Percentiles rank a stretch among this genome's conserved stretches.
phyloP scores from a whole-genome alignment of 2,888 invertebrate genomes.

The Julus scandinavius region DNA sequence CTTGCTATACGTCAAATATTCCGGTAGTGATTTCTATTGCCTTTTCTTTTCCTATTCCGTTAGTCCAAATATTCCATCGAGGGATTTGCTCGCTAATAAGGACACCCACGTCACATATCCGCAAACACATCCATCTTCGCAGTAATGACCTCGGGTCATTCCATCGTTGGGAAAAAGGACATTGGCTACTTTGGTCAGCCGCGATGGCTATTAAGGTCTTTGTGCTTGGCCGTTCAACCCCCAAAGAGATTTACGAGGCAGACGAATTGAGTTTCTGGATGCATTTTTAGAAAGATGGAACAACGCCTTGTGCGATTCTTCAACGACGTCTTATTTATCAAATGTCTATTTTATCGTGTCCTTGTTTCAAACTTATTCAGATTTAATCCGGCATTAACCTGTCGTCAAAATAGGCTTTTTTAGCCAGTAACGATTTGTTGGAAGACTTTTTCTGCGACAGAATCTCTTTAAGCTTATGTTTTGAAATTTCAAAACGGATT shows the following conservation, averaged over 20 bases:
- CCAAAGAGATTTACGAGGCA: background rate
- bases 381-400: background rate
- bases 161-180: background rate
- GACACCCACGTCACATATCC: slow-evolving; percentile 1
- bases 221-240: background rate
- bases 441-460: background rate
- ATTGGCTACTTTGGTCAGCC: slow-evolving; percentile 28
- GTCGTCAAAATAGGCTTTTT: background rate
- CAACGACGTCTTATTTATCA: background rate
- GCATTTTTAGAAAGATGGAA: background rate
- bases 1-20: background rate
- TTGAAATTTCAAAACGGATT: background rate
- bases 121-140: slow-evolving; percentile 38
- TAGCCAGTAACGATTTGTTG: background rate
- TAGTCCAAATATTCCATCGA: slow-evolving; percentile 30
- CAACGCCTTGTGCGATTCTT: background rate
- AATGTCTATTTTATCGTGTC: background rate
- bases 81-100: slow-evolving; percentile 14
- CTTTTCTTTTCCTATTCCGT: background rate
- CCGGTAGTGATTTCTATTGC: slow-evolving; percentile 37
- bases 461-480: background rate
- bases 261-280: background rate
- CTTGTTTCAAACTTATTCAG: background rate
- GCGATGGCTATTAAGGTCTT: background rate
- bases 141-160: background rate